Evolutionary conservation across 2,797 vertebrate species (phyloP).

Genomic region (Sebastes goodei): DNA sequence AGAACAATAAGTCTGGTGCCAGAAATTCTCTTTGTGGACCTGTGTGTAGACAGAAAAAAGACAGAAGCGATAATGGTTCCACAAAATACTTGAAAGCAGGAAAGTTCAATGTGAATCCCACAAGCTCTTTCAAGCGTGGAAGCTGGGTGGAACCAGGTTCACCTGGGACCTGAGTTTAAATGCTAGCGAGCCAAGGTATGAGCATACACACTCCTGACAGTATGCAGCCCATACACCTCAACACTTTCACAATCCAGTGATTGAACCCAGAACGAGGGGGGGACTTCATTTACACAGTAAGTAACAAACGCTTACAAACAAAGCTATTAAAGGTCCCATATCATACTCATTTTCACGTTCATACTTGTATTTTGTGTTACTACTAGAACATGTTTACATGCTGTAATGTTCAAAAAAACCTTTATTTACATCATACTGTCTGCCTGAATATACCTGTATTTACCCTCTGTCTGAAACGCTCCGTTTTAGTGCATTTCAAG

Average conservation of each 20-base stretch:
- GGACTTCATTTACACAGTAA: no score
- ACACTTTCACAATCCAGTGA: not conserved
- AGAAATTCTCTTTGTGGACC: constrained; percentile 3
- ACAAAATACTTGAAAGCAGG: not conserved
- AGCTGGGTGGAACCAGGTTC: not conserved
- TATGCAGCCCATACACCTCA: not conserved
- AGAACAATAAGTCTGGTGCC: constrained; percentile 14
- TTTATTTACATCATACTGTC: no score
- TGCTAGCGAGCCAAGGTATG: not conserved
- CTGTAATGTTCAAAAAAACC: no score
- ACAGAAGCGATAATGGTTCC: not conserved
- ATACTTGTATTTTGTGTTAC: no score
- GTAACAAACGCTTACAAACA: no score
- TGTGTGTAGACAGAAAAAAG: not conserved
- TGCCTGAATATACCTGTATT: no score
- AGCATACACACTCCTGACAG: not conserved
- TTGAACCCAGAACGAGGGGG: not conserved
- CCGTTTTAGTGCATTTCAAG: no score
- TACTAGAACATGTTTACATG: no score
- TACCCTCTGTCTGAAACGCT: no score
- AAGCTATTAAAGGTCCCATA: not conserved
- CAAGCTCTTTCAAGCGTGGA: not conserved
- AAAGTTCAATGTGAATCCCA: not conserved
- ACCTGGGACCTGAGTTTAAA: not conserved
- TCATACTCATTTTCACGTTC: no score